Conservation (phyloP, 2,888 invertebrate genomes). For the Resseliella maxima region DNA sequence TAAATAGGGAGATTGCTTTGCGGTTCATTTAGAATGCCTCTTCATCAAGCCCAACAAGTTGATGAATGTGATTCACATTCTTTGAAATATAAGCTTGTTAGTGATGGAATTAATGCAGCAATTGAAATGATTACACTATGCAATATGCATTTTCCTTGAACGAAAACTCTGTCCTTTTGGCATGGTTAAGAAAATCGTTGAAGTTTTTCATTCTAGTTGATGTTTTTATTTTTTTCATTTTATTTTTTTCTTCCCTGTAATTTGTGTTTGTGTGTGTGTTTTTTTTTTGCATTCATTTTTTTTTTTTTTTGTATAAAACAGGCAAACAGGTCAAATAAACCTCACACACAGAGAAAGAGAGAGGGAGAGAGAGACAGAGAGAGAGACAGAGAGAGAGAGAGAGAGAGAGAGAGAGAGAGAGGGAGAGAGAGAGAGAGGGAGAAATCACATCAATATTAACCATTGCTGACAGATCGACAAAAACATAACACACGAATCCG, state of each 20-base stretch:
- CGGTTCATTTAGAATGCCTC: too few relatives aligned
- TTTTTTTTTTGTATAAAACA: neutral
- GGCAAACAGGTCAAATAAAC: neutral
- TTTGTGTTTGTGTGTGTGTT: neutral
- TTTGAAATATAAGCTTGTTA: neutral
- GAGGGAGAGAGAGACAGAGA: too few relatives aligned
- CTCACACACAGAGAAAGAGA: neutral
- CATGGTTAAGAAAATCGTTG: too few relatives aligned
- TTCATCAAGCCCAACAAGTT: too few relatives aligned
- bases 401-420: too few relatives aligned
- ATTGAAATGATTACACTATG: neutral
- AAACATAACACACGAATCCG: conserved; percentile 30
- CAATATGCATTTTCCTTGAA: neutral
- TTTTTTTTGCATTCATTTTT: neutral
- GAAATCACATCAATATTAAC: conserved; percentile 15
- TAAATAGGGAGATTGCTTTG: neutral
- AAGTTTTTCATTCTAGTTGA: too few relatives aligned
- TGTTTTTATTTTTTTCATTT: too few relatives aligned
- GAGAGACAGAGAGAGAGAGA: too few relatives aligned
- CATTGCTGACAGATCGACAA: conserved; percentile 16
- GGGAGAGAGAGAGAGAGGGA: too few relatives aligned
- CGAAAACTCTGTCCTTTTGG: neutral
- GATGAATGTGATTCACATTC: neutral
- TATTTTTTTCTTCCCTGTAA: neutral
- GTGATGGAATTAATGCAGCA: neutral